A percentile compares a stretch with the other conserved stretches of the same genome.
Evolutionary conservation across 1,140 invertebrate species (phyloP).

Genomic region (Microvelia longipes): DNA sequence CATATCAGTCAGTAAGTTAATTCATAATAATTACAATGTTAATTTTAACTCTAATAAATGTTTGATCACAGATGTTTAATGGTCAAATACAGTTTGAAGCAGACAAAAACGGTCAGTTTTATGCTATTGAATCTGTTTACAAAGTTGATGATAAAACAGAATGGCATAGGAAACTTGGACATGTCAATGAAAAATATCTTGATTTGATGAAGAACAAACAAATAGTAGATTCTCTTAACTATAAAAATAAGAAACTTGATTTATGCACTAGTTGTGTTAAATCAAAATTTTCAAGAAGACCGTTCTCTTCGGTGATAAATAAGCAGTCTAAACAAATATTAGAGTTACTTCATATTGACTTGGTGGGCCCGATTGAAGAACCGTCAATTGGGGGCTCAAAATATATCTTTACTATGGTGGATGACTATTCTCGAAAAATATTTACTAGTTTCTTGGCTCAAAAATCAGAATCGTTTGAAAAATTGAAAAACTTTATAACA

Average conservation of each 20-base stretch:
- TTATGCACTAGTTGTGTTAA: not conserved
- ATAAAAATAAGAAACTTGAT: not conserved
- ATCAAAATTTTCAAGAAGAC: not conserved
- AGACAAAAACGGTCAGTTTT: not conserved
- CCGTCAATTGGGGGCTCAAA: not conserved
- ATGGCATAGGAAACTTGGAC: not conserved
- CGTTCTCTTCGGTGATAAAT: not conserved
- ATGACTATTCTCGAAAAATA: constrained; percentile 26
- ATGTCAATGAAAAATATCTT: not conserved
- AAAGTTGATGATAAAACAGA: not conserved
- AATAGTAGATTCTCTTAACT: not conserved
- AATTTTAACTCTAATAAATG: not conserved
- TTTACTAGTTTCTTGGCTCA: constrained; percentile 6
- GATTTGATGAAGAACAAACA: not conserved
- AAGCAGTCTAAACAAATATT: not conserved
- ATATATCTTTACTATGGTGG: constrained; percentile 29
- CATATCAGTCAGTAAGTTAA: not conserved
- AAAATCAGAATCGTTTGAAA: constrained; percentile 25
- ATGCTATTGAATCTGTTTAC: not conserved
- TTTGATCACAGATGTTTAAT: not conserved
- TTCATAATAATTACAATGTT: not conserved
- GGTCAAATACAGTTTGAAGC: not conserved
- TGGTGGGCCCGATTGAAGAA: not conserved
- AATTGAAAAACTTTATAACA: constrained; percentile 22
- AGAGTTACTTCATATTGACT: not conserved